These are phyloP conservation scores for Fistularia tabacaria DNA, from an alignment of 2,797 vertebrate genomes.

Conservation along the genomic window DNA sequence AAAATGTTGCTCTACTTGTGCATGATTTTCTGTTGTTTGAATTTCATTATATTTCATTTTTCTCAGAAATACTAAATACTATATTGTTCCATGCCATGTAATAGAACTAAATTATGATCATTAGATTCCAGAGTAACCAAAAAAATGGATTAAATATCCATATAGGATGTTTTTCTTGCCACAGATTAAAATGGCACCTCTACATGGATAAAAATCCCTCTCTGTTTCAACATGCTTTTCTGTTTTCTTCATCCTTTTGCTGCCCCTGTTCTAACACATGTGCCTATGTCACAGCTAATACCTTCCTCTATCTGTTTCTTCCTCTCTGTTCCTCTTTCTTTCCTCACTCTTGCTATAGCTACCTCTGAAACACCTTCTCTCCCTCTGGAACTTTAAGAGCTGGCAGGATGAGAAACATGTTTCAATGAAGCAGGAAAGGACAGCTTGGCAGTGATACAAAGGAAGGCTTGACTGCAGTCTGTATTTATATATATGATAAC, in stretches of 20 bases:
- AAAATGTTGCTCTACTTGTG: constrained; percentile 22
- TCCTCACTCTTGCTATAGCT: constrained; percentile 15
- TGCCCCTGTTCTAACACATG: background rate
- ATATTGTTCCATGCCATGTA: constrained; percentile 18
- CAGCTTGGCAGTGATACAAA: constrained; percentile 61
- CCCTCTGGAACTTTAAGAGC: constrained; percentile 40
- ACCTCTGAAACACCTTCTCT: constrained; percentile 33
- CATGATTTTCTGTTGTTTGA: constrained; percentile 15
- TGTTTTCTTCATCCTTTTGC: constrained; percentile 7
- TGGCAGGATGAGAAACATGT: constrained; percentile 62
- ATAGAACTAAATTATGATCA: constrained; percentile 39
- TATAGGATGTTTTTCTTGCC: constrained; percentile 28
- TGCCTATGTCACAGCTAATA: constrained; percentile 7
- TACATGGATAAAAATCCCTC: constrained; percentile 23
- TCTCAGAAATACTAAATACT: constrained; percentile 30
- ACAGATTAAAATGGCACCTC: constrained; percentile 50
- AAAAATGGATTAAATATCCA: constrained; percentile 49
- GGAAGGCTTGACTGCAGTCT: constrained; percentile 70
- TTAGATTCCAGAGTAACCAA: constrained; percentile 46
- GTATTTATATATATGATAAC: constrained; percentile 12
- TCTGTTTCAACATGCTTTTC: constrained; percentile 26
- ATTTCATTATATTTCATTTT: constrained; percentile 49
- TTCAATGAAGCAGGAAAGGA: constrained; percentile 51
- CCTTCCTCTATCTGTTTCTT: background rate
- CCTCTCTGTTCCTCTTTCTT: constrained; percentile 9